Percentiles rank a stretch among this genome's conserved stretches.
Conservation (phyloP, 2,113 vertebrate species). For the Ursus arctos region DNA sequence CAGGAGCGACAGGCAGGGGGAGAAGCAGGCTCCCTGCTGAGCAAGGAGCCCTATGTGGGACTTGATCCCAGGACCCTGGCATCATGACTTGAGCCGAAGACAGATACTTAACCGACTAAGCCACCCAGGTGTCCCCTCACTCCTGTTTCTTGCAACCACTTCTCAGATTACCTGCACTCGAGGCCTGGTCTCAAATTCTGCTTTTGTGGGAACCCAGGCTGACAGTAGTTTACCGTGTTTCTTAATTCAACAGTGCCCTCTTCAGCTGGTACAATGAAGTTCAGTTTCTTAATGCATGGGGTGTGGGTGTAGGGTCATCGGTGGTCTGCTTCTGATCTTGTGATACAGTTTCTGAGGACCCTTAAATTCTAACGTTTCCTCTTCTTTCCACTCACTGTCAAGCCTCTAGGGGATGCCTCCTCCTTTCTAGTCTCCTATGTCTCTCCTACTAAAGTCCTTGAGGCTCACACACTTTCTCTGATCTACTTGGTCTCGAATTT, state of each 20-base stretch:
- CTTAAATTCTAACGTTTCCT: neutral
- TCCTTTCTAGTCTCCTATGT: neutral
- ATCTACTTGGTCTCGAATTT: neutral
- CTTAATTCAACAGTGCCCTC: slow-evolving; percentile 73
- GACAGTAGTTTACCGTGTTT: fast-evolving
- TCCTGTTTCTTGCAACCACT: neutral
- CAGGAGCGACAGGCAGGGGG: neutral
- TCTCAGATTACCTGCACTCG: neutral
- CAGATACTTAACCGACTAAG: neutral
- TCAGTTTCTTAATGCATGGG: neutral
- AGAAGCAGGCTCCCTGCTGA: neutral
- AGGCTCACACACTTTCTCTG: neutral
- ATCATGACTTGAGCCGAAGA: neutral
- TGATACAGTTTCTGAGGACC: neutral
- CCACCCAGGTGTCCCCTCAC: neutral
- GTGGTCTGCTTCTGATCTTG: neutral
- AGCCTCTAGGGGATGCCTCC: neutral
- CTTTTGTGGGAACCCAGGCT: neutral
- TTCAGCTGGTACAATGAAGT: slow-evolving; percentile 43
- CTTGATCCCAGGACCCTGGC: neutral
- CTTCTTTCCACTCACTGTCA: neutral
- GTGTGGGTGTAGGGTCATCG: fast-evolving
- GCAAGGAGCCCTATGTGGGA: neutral
- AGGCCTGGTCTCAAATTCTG: neutral
- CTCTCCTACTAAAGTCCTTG: neutral